Conservation (phyloP, 1,140 invertebrate genomes). For the Euschistus heros region DNA sequence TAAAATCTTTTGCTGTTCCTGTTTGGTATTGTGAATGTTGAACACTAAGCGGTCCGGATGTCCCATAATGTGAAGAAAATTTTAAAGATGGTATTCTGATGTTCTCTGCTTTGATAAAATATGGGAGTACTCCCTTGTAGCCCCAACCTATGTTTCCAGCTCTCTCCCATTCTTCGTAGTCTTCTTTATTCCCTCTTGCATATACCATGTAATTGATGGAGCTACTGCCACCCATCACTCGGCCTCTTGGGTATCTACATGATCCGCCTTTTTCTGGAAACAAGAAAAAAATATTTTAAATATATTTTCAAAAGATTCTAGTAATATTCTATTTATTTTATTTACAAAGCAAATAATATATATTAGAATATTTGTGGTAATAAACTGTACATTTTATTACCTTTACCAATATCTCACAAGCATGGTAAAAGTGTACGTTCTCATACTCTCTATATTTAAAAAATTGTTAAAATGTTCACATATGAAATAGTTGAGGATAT, state of each 20-base stretch:
- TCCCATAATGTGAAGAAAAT: constrained; percentile 7
- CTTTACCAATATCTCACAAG: no score
- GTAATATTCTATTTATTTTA: no score
- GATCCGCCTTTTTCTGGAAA: no score
- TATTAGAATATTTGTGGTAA: no score
- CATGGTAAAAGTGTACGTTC: no score
- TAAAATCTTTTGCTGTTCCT: background rate
- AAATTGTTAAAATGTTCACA: no score
- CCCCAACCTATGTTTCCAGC: constrained; percentile 49
- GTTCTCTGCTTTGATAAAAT: constrained; percentile 37
- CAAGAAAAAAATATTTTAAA: no score
- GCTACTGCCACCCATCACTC: constrained; percentile 76
- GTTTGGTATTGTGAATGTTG: background rate
- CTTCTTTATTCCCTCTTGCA: constrained; percentile 75
- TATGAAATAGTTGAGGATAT: no score
- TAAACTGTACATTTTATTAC: no score
- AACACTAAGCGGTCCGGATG: constrained; percentile 4
- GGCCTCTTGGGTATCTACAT: constrained; percentile 64
- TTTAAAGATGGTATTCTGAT: constrained; percentile 20
- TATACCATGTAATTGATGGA: constrained; percentile 93
- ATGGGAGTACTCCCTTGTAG: constrained; percentile 46
- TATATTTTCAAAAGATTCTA: no score
- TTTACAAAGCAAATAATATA: no score
- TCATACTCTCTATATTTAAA: no score
- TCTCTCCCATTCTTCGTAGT: constrained; percentile 83